These are phyloP conservation scores for Corticium candelabrum DNA, from an alignment of 37 sponge, comb jelly and placozoan genomes.

Conservation along the genomic window DNA sequence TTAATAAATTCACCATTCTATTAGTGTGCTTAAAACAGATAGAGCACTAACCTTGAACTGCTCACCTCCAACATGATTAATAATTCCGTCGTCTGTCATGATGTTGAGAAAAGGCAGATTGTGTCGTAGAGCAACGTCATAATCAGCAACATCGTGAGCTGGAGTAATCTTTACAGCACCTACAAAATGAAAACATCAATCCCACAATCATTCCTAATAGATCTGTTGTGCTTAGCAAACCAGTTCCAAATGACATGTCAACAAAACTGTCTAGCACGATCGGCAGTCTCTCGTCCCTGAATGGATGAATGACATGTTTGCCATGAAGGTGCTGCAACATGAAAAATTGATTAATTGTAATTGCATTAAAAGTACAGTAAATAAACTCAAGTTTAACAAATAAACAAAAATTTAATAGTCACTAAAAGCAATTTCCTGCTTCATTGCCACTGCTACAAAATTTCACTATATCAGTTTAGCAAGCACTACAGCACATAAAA, in stretches of 20 bases:
- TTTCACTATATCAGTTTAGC: no score
- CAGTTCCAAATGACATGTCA: conserved; percentile 88
- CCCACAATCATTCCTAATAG: neutral
- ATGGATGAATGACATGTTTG: conserved; percentile 56
- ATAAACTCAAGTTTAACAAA: no score
- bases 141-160: conserved; percentile 95
- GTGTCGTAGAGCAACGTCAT: conserved; percentile 88
- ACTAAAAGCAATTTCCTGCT: no score
- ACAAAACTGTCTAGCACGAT: conserved; percentile 90
- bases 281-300: conserved; percentile 69
- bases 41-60: conserved; percentile 58
- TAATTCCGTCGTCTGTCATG: conserved; percentile 83
- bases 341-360: no score
- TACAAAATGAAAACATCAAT: neutral
- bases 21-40: no score
- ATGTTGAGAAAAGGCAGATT: conserved; percentile 79
- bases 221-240: conserved; percentile 1
- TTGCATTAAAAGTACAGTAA: no score
- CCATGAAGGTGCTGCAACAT: conserved; percentile 59
- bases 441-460: no score
- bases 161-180: conserved; percentile 98
- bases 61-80: conserved; percentile 58
- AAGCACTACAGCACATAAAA: no score
- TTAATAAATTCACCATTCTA: no score
- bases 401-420: no score